Evolutionary conservation across 1,140 invertebrate species (phyloP), one percentile per base, ranked within the genome.

Genomic region (Drosophila simulans): DNA sequence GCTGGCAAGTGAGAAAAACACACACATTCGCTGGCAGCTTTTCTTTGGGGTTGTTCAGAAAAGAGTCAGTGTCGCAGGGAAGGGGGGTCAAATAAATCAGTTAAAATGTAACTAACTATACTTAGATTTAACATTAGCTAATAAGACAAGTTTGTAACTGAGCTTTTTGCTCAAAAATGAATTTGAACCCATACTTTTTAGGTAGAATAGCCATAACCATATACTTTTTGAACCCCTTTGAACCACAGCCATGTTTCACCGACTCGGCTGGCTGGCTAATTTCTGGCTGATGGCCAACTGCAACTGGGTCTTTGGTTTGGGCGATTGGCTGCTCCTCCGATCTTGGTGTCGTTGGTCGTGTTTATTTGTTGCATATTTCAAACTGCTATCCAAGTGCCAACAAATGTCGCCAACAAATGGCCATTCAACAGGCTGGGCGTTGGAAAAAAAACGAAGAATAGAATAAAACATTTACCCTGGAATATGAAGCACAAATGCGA

Each of bases 311-410:
- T 27, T 13, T 60, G 58, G 42, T 35, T 17, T n/a, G 57, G 58
- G 39, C 62, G 60, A 52, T 43, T 53, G 62, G 43, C 52, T 48
- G 54, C 63, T 31, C 48, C 39, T n/a, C 4, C 31, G 60, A 68
- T 22, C 46, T 35, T 4, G 31, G 20, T 73, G 49, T 56, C 54
- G 37, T 58, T 49, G 56, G 62, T 46, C 45, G 59, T 84, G 77
- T 85, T 84, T 85, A 85, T 73, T 80, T 84, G 81, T 85, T 85
- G 81, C 81, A 84, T 68, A 80, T 80, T 80, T 80, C 48, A 65
- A 59, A 58, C 56, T 77, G 46, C 57, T 13, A 13, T 0, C 40
- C 35, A 77, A 77, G 77, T 69, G 65, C 65, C 72, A 72, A 51
- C 72, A 73, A 81, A 77, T 70, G 66, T 75, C 77, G 71, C 52